Evolutionary conservation across 2,797 vertebrate genomes (phyloP).

Genomic region (Acropternis orthonyx): DNA sequence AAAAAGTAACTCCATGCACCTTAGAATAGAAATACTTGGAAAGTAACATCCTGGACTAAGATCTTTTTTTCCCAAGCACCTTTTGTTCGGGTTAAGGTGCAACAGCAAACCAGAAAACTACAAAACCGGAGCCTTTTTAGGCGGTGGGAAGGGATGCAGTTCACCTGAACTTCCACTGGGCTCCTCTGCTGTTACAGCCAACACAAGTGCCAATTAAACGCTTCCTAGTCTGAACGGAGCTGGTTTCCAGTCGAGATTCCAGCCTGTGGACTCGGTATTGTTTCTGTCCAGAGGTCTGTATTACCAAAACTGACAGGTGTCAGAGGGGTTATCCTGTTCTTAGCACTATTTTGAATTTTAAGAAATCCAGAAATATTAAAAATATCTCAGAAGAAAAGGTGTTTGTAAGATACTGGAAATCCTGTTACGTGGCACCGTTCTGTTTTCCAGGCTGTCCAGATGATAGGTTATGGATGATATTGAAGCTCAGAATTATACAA

Average conservation of each 20-base stretch:
- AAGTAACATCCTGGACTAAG: not conserved
- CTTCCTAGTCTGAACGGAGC: not conserved
- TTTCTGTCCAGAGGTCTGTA: constrained; percentile 36
- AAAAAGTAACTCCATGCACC: not conserved
- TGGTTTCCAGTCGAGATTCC: not conserved
- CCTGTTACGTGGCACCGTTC: not conserved
- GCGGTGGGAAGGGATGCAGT: not conserved
- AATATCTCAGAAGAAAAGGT: constrained; percentile 31
- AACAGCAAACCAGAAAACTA: not conserved
- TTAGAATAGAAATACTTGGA: not conserved
- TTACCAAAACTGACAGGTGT: constrained; percentile 37
- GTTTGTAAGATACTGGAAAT: constrained; percentile 24
- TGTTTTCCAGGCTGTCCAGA: constrained; percentile 15
- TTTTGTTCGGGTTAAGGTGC: not conserved
- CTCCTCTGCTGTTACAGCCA: constrained; percentile 63
- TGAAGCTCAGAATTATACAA: constrained; percentile 11
- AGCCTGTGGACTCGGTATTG: constrained; percentile 3
- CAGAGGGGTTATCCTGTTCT: constrained; percentile 13
- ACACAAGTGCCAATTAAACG: not conserved
- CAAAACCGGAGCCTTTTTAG: not conserved
- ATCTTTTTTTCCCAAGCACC: not conserved
- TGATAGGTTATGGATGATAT: not conserved
- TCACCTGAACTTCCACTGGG: constrained; percentile 43
- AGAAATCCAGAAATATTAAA: constrained; percentile 46
- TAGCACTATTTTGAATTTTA: not conserved